Evolutionary conservation across 2,888 invertebrate species (phyloP).

Genomic region (Limenitis camilla): DNA sequence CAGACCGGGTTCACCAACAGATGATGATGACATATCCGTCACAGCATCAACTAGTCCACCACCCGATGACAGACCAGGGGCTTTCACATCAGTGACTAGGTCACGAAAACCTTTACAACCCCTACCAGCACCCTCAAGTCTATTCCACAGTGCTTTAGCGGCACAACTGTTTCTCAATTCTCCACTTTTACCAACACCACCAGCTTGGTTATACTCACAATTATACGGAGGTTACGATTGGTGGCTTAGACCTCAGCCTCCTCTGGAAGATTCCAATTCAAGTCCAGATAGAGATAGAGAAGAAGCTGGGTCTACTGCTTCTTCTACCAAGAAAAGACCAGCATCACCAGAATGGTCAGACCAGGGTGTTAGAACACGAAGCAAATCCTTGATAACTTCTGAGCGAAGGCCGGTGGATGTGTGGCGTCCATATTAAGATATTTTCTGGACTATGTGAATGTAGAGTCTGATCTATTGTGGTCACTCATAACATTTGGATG

Average conservation of each 20-base stretch:
- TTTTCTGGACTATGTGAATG: no score
- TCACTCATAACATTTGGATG: no score
- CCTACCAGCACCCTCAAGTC: conserved; percentile 61
- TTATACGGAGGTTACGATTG: conserved; percentile 82
- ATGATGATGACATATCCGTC: conserved; percentile 78
- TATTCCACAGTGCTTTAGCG: conserved; percentile 71
- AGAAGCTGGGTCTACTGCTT: conserved; percentile 46
- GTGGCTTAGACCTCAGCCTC: conserved; percentile 75
- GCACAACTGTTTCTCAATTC: conserved; percentile 84
- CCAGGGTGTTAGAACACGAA: conserved; percentile 59
- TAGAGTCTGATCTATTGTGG: no score
- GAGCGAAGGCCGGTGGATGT: conserved; percentile 79
- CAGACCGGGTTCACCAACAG: conserved; percentile 71
- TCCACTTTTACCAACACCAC: conserved; percentile 82
- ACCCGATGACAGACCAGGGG: conserved; percentile 69
- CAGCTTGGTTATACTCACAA: conserved; percentile 86
- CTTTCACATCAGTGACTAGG: conserved; percentile 70
- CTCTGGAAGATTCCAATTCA: conserved; percentile 60
- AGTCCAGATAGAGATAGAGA: conserved; percentile 61
- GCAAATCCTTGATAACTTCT: conserved; percentile 58
- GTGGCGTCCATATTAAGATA: conserved; percentile 82
- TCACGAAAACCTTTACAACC: conserved; percentile 63
- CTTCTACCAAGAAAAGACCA: conserved; percentile 65
- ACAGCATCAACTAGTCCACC: conserved; percentile 74
- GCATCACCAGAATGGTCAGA: conserved; percentile 72